A percentile compares a stretch with the other conserved stretches of the same genome.
These are phyloP conservation scores for Styela plicata DNA, from an alignment of 23 tunicate species.

Conservation along the genomic window DNA sequence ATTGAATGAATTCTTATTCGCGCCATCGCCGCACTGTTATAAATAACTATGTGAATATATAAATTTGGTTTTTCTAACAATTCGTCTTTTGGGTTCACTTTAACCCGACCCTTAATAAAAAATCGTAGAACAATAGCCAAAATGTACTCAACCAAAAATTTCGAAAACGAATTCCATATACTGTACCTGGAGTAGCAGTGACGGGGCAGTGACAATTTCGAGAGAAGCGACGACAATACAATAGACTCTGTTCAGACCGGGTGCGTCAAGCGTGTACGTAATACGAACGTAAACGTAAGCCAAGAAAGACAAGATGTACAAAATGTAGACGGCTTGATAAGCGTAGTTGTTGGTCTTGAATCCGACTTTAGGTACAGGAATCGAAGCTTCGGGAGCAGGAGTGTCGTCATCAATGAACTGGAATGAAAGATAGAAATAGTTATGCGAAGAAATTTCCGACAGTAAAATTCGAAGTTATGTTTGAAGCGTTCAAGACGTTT, in stretches of 20 bases:
- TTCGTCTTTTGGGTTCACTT: no score
- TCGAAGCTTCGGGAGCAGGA: constrained; percentile 95
- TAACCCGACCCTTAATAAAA: no score
- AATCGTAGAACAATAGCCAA: no score
- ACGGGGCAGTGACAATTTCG: constrained; percentile 90
- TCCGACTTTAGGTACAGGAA: constrained; percentile 76
- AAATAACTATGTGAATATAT: no score
- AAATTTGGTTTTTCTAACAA: no score
- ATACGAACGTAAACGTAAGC: constrained; percentile 95
- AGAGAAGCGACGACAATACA: constrained; percentile 91
- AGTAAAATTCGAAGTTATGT: no score
- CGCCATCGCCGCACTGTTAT: no score
- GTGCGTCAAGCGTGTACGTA: constrained; percentile 82
- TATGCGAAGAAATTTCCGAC: no score
- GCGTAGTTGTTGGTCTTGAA: constrained; percentile 59
- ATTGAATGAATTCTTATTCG: no score
- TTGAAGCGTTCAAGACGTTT: no score
- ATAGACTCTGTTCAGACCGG: constrained; percentile 93
- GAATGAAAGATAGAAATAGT: neutral
- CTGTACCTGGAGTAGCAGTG: constrained; percentile 61
- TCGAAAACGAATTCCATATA: neutral
- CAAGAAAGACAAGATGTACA: constrained; percentile 71
- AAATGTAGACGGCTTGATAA: constrained; percentile 69
- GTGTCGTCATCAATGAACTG: constrained; percentile 94
- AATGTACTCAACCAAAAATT: no score